Evolutionary conservation across 2,797 vertebrate species (phyloP), one percentile per base, ranked within the genome.

Genomic region (Cephalopachus bancanus): DNA sequence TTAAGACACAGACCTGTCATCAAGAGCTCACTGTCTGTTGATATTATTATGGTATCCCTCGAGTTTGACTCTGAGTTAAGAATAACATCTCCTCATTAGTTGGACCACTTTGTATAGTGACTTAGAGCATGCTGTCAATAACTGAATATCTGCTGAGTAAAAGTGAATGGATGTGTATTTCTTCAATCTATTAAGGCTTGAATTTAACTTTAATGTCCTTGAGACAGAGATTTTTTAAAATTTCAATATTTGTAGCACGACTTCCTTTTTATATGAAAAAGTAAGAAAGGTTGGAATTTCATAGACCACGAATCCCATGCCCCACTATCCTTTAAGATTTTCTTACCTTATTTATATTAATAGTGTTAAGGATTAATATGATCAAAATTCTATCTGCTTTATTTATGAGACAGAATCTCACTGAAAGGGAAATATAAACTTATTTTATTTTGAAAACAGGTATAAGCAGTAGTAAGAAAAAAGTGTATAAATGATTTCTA

Each of bases 41-140:
- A 81, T 62, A 83, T 2, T 26, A 89, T 24, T 24, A 83, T 8
- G 28, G 9, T 71, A 74, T 53, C 9, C 6, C 74, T 94, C 81
- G n/a, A 75, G 28, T 26, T 95, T 93, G 83, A 94, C 28, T 44
- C 75, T 44, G 49, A 93, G 74, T 62, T 83, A 89, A 67, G 44
- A 81, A 86, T 91, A 76, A 51, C 57, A 85, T 33, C 59, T 74
- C 69, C 72, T 91, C 22, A 72, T 83, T 85, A 37, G 37, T 37
- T 37, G 37, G 37, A 37, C 37, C 37, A 53, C 22, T 33, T 88
- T 51, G 44, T 49, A 44, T n/a, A 78, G n/a, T 85, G 53, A 71
- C n/a, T 93, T 74, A 62, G 19, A 84, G 37, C 75, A 37, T 49
- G 81, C 78, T 24, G 5, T 85, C 64, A 91, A 57, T 78, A 86